Evolutionary conservation across 2,888 invertebrate genomes (phyloP), one percentile per base, ranked within the genome.

Genomic region (Micoletzkya japonica): DNA sequence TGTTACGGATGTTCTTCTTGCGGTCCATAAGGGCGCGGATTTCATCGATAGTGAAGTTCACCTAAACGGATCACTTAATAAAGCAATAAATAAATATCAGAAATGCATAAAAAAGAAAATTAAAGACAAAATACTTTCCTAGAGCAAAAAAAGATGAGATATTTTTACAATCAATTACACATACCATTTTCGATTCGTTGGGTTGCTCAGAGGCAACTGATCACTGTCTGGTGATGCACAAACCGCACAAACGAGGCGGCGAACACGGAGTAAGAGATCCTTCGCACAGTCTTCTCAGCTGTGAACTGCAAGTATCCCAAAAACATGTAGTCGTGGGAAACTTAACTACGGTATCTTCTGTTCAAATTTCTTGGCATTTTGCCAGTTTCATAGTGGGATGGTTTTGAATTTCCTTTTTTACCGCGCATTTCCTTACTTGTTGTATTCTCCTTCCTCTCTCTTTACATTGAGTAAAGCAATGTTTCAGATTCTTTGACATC

Each of bases 41-140:
- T 90, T 98, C 95, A 90, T 97, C 97, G 89, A 99, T 94, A 81
- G 97, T 98, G 89, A 99, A 99, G 91, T 99, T 98, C 91, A 99
- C 98, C 98, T 97, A 74, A 39, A 80, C 26, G 10, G 24, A 28
- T 7, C 36, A 54, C 6, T 14, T 34, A 30, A 17, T 26, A 66
- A 10, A 56, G 2, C 30, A 6, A 17, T 26, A 52, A 17, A 20
- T 20, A 30, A 34, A 34, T 52, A 54, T 37, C 26, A 3, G 4
- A 50, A 32, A 49, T 2, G 24, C 2, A 49, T 36, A 20, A 26
- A 36, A 24, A 17, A 57, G 7, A 30, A 26, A 26, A 57, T 26
- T 57, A 14, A 32, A 7, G 10, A 24, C 30, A 30, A 30, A 26
- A 30, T 26, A 17, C 30, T 4, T 14, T 30, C 32, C 6, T 6